Evolutionary conservation across 2,888 invertebrate genomes (phyloP).

Genomic region (Ornithoptera alexandrae): DNA sequence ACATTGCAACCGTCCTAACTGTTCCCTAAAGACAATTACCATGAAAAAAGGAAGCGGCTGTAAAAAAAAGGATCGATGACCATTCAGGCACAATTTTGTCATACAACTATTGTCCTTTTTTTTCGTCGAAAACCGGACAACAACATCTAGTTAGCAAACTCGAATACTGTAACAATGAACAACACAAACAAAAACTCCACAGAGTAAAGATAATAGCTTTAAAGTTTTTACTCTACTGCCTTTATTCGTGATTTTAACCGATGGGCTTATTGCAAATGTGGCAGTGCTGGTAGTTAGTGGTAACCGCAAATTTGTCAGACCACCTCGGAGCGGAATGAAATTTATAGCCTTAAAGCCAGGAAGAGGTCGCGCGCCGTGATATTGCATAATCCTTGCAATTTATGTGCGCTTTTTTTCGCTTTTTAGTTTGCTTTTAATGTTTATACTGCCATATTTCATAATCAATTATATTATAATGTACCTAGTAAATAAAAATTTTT

Average conservation of each 20-base stretch:
- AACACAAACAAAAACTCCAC: constrained; percentile 41
- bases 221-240: constrained; percentile 29
- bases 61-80: constrained; percentile 45
- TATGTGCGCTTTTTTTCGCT: constrained; percentile 49
- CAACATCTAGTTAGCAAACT: constrained; percentile 33
- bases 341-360: constrained; percentile 74
- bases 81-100: constrained; percentile 35
- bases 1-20: constrained; percentile 53
- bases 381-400: constrained; percentile 77
- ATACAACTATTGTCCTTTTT: constrained; percentile 48
- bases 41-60: constrained; percentile 45
- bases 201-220: constrained; percentile 38
- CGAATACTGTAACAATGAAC: constrained; percentile 36
- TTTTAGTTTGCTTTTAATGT: constrained; percentile 42
- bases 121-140: constrained; percentile 33
- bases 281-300: constrained; percentile 41
- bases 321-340: constrained; percentile 76
- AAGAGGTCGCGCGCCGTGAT: constrained; percentile 72
- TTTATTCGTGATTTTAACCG: constrained; percentile 21
- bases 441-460: neutral
- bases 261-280: constrained; percentile 35
- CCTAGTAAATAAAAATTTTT: no score
- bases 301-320: constrained; percentile 79
- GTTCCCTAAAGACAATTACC: constrained; percentile 61
- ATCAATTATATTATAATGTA: neutral